phyloP scores from a whole-genome alignment of 2,888 invertebrate species.

The Ophraella communa region DNA sequence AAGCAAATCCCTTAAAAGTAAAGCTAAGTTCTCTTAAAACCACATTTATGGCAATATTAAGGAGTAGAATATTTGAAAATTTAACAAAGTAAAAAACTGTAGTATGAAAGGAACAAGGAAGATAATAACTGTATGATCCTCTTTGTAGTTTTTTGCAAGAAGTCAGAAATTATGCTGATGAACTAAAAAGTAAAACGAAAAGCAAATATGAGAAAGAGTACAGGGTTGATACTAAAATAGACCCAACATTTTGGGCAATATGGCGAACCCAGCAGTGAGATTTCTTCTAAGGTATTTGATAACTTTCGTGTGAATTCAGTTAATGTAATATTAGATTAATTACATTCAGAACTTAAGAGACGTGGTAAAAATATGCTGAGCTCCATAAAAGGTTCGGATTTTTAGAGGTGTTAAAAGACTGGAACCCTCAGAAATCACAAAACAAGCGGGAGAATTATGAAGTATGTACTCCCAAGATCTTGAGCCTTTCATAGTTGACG shows the following conservation, averaged over 20 bases:
- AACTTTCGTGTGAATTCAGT: background rate
- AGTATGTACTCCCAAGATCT: background rate
- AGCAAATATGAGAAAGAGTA: background rate
- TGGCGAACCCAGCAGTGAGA: background rate
- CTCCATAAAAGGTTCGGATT: background rate
- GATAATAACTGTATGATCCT: background rate
- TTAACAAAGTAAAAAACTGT: background rate
- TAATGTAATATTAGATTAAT: background rate
- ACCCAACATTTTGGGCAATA: background rate
- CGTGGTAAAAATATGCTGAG: background rate
- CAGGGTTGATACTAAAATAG: background rate
- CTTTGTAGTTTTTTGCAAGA: background rate
- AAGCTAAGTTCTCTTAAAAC: background rate
- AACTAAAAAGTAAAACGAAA: background rate
- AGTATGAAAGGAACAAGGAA: background rate
- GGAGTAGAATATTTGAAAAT: background rate
- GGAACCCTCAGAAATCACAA: background rate
- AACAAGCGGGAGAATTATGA: background rate
- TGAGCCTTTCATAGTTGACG: background rate
- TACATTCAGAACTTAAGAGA: background rate
- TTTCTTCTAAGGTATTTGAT: background rate
- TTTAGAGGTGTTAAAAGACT: background rate
- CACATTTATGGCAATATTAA: background rate
- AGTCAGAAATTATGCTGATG: background rate
- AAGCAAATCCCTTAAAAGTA: background rate